Evolutionary conservation across 2,888 invertebrate species (phyloP).

Genomic region (Drosophila dives): DNA sequence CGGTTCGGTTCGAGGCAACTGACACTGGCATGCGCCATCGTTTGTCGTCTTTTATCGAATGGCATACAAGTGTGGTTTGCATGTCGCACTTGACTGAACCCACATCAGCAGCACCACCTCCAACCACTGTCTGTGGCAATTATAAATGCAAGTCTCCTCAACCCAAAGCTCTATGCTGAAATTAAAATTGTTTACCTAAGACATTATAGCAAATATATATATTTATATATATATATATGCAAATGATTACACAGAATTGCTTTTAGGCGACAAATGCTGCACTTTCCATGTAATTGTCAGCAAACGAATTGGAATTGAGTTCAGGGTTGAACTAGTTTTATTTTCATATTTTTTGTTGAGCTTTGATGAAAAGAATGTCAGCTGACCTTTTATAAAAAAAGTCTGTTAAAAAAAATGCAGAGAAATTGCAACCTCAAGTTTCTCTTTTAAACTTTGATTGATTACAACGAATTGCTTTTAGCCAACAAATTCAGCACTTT

Average conservation of each 20-base stretch:
- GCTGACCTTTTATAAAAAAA: not conserved
- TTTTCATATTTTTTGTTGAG: not conserved
- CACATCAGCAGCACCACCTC: not conserved
- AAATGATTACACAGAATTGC: constrained; percentile 71
- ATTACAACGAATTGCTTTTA: constrained; percentile 75
- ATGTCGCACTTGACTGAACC: constrained; percentile 51
- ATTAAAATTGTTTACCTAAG: constrained; percentile 80
- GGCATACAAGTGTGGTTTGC: constrained; percentile 53
- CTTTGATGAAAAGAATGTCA: not conserved
- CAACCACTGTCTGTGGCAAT: constrained; percentile 36
- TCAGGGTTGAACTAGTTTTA: not conserved
- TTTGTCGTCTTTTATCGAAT: constrained; percentile 74
- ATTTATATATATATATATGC: not conserved
- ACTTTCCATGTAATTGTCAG: constrained; percentile 38
- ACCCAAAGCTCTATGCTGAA: constrained; percentile 43
- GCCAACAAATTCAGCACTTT: constrained; percentile 57
- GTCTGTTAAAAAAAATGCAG: not conserved
- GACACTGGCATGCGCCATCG: constrained; percentile 59
- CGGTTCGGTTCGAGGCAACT: constrained; percentile 49
- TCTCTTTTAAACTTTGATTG: constrained; percentile 3
- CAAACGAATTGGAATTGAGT: not conserved
- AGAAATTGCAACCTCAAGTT: not conserved
- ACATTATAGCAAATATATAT: constrained; percentile 54
- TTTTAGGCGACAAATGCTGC: constrained; percentile 69
- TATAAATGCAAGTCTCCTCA: constrained; percentile 63